Conservation (phyloP, 2,797 vertebrate genomes). For the Gambusia yucatana region DNA sequence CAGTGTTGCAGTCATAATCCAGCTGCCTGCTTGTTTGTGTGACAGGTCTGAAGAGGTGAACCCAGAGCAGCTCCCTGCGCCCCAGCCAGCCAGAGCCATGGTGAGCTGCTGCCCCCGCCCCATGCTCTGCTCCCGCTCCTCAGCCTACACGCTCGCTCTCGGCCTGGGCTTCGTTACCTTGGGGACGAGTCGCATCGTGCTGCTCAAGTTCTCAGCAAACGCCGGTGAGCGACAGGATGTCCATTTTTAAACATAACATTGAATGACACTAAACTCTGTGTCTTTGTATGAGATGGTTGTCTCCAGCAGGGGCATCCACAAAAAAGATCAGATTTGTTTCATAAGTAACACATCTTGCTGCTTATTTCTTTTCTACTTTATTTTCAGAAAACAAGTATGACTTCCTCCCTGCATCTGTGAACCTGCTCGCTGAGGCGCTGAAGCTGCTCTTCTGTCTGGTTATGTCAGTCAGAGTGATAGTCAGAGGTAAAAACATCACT, state of each 20-base stretch:
- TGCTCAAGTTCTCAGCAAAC: slow-evolving; percentile 95
- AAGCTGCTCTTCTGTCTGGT: slow-evolving; percentile 90
- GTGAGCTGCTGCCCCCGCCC: slow-evolving; percentile 60
- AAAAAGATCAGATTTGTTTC: neutral
- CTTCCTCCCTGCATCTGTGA: slow-evolving; percentile 95
- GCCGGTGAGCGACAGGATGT: slow-evolving; percentile 78
- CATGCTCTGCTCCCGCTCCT: slow-evolving; percentile 79
- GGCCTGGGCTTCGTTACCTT: slow-evolving; percentile 86
- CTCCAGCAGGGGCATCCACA: neutral
- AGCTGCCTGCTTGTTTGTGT: neutral
- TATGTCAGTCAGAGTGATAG: slow-evolving; percentile 88
- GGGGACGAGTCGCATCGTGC: slow-evolving; percentile 91
- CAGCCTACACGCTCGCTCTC: slow-evolving; percentile 85
- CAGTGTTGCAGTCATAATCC: neutral
- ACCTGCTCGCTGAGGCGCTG: slow-evolving; percentile 92
- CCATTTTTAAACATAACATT: neutral
- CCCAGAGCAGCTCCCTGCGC: neutral
- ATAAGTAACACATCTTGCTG: neutral
- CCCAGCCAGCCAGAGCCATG: slow-evolving; percentile 61
- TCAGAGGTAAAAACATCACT: slow-evolving; percentile 81
- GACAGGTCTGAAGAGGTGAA: neutral
- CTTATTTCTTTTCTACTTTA: slow-evolving; percentile 10
- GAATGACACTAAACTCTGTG: too few relatives aligned
- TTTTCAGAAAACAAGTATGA: slow-evolving; percentile 92
- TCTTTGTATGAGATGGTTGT: neutral